phyloP scores from a whole-genome alignment of 2,113 vertebrate species.

The Merops nubicus region DNA sequence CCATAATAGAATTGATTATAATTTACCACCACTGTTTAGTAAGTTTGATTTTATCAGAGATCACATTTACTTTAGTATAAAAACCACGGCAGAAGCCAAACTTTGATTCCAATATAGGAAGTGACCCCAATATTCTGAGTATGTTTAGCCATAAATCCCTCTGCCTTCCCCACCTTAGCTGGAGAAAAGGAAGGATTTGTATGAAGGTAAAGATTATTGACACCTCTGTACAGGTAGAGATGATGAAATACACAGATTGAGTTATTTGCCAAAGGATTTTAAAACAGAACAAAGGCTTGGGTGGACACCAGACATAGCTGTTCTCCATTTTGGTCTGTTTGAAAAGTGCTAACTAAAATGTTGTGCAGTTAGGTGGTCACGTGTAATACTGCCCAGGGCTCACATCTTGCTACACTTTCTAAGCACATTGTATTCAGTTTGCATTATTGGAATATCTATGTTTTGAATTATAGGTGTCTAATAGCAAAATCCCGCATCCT shows the following conservation, averaged over 20 bases:
- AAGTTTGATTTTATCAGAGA: background rate
- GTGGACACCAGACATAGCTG: background rate
- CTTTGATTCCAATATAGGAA: background rate
- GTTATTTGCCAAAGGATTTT: background rate
- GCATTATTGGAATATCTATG: background rate
- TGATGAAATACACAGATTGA: background rate
- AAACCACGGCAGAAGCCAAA: background rate
- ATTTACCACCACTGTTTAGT: background rate
- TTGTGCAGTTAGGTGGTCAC: background rate
- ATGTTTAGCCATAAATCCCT: background rate
- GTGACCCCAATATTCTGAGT: background rate
- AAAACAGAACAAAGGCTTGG: background rate
- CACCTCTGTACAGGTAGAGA: background rate
- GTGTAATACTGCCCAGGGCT: background rate
- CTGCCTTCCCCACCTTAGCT: background rate
- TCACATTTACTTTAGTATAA: background rate
- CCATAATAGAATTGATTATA: background rate
- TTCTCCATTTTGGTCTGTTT: background rate
- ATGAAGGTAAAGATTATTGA: background rate
- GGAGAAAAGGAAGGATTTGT: background rate
- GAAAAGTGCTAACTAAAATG: background rate
- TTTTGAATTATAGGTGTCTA: background rate
- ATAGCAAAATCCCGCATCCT: background rate
- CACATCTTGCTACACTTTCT: background rate
- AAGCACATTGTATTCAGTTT: background rate